Evolutionary conservation across 2,888 invertebrate species (phyloP), one percentile per base, ranked within the genome.

Genomic region (Nomada lathburiana): DNA sequence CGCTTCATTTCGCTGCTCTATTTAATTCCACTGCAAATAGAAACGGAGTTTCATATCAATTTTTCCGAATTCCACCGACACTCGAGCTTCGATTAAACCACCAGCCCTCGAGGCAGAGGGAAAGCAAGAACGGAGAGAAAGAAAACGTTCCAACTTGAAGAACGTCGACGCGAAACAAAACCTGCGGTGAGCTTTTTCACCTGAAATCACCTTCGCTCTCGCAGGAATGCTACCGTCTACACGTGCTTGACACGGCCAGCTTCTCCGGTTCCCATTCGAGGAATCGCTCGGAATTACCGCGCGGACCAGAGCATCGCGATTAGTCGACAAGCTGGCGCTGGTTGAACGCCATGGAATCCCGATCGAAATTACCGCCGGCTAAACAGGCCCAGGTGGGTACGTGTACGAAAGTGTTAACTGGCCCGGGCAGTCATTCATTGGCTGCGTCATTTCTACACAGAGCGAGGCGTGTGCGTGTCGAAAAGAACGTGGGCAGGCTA

Each of bases 331-430:
- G 63, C 53, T n/a, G 23, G 44, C 36, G 42, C 42, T 23, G 26
- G n/a, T 55, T 29, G 69, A 63, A 69, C 69, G 23, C 47, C 23
- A 16, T 65, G 72, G 78, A 71, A 80, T 80, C 80, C 71, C 65
- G 80, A 80, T 78, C 67, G 52, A 80, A 75, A 82, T 80, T 82
- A 80, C 80, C 72, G 55, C 20, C 80, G 80, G 80, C 80, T 78
- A 80, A 80, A 78, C 68, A 72, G 57, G 63, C 63, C 55, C 44
- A 5, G 57, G 16, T 62, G 2, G 57, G 11, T 62, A n/a, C 42
- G 68, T 60, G 52, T 76, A 80, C 76, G 59, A 76, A 80, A 81
- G 82, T 80, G 82, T 81, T 82, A 82, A 82, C 81, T 81, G 76
- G 82, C 60, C 71, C 62, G 63, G 76, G 50, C 64, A 65, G 62